A percentile compares a stretch with the other conserved stretches of the same genome.
phyloP scores from a whole-genome alignment of 2,113 vertebrate genomes.

The Cebus imitator region DNA sequence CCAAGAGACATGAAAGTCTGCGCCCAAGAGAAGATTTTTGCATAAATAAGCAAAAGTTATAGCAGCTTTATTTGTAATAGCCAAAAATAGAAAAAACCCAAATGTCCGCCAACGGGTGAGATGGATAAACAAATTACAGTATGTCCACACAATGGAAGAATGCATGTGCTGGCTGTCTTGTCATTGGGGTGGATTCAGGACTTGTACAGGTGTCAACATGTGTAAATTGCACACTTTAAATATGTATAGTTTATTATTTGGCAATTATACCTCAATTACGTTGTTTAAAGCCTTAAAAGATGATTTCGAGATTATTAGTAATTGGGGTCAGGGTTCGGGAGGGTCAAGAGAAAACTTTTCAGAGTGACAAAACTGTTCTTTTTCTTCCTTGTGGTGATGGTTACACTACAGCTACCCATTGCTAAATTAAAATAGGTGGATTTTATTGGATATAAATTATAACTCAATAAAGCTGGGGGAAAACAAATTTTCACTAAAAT shows the following conservation, averaged over 20 bases:
- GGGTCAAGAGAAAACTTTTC: no score
- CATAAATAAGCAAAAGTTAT: neutral
- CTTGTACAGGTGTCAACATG: neutral
- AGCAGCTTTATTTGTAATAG: neutral
- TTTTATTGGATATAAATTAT: neutral
- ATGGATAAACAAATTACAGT: no score
- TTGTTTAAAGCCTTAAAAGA: neutral
- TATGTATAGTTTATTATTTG: neutral
- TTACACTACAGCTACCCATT: no score
- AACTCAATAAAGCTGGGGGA: neutral
- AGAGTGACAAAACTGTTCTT: neutral
- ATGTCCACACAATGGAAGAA: accelerated
- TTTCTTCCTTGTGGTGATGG: neutral
- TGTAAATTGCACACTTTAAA: neutral
- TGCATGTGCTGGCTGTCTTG: neutral
- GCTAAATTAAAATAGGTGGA: neutral
- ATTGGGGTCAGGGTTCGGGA: neutral
- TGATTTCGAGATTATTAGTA: neutral
- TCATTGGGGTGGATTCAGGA: neutral
- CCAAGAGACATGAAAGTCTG: neutral
- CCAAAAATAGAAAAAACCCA: neutral
- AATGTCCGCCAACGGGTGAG: neutral
- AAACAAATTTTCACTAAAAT: neutral
- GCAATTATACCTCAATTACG: neutral
- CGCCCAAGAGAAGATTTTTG: neutral